Percentiles rank a stretch among this genome's conserved stretches.
Evolutionary conservation across 2,888 invertebrate species (phyloP).

Genomic region (Macrosoma leucophasiata): DNA sequence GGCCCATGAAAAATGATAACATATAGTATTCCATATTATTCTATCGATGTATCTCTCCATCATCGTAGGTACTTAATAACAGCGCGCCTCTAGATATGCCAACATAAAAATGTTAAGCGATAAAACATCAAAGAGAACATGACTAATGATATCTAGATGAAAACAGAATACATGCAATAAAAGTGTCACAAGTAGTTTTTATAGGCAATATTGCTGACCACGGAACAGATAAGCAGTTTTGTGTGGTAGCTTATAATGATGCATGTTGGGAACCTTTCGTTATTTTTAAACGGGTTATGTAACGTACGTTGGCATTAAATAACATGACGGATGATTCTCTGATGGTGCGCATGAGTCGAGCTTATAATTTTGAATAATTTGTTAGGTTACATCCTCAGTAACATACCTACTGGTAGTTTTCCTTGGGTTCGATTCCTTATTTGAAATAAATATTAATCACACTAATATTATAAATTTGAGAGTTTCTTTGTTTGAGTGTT

Average conservation of each 20-base stretch:
- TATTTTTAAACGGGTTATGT: too few species aligned
- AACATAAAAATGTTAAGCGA: slow-evolving; percentile 59
- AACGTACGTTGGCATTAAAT: too few species aligned
- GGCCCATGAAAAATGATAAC: slow-evolving; percentile 28
- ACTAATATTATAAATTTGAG: too few species aligned
- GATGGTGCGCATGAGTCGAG: too few species aligned
- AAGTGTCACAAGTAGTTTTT: slow-evolving; percentile 60
- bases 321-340: too few species aligned
- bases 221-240: slow-evolving; percentile 21
- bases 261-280: neutral
- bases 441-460: too few species aligned
- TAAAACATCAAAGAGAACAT: slow-evolving; percentile 65
- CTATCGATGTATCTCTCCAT: slow-evolving; percentile 41
- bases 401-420: too few species aligned
- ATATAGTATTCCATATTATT: slow-evolving; percentile 32
- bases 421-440: too few species aligned
- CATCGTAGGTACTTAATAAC: slow-evolving; percentile 45
- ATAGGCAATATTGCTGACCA: slow-evolving; percentile 38
- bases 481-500: too few species aligned
- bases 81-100: slow-evolving; percentile 41
- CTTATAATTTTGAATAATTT: too few species aligned
- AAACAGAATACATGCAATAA: slow-evolving; percentile 64
- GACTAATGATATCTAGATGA: slow-evolving; percentile 66
- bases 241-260: neutral
- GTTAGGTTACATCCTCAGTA: too few species aligned